Evolutionary conservation across 2,113 vertebrate species (phyloP), one percentile per base, ranked within the genome.

Genomic region (Ivindomyrus marchei): DNA sequence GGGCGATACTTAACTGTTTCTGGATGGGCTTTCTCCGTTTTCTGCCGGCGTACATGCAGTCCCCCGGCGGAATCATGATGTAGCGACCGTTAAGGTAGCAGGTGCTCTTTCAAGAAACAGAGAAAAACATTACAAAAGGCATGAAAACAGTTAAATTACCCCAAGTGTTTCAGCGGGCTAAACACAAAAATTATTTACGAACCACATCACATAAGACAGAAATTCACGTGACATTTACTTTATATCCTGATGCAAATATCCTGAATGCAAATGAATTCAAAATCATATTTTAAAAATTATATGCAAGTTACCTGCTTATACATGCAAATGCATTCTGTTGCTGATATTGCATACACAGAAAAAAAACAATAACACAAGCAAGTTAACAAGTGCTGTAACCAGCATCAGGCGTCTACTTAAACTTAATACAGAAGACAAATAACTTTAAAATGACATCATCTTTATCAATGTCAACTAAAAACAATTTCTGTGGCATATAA

Each of bases 1-100:
- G 15, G 42, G 36, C n/a, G 90, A 93, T 93, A 94, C 97, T 96
- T 97, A 97, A 99, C 98, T 98, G 98, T 95, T 98, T 99, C 91
- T 98, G 98, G 91, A 98, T 90, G 74, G 98, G 98, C 93, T 98
- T 98, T 94, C 98, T 97, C 93, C 98, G 95, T 94, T 98, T 99
- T 70, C 97, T 96, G 87, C 98, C 98, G 0, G 98, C 98, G 4
- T 99, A 99, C 89, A 97, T 96, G 93, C 98, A 98, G 93, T 99
- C 98, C 92, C 97, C 97, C 0, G 97, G 97, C 47, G 98, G 98
- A 90, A 99, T 98, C 98, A 99, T 99, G 92, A 90, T 95, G 92
- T 77, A 91, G 91, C 93, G 93, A 93, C 97, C 96, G 94, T 92
- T 95, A 95, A 93, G 95, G 95, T 94, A 84, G 90, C 85, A 87